Percentiles rank a stretch among this genome's conserved stretches.
Evolutionary conservation across 2,888 invertebrate species (phyloP).

Genomic region (Dryobota labecula): DNA sequence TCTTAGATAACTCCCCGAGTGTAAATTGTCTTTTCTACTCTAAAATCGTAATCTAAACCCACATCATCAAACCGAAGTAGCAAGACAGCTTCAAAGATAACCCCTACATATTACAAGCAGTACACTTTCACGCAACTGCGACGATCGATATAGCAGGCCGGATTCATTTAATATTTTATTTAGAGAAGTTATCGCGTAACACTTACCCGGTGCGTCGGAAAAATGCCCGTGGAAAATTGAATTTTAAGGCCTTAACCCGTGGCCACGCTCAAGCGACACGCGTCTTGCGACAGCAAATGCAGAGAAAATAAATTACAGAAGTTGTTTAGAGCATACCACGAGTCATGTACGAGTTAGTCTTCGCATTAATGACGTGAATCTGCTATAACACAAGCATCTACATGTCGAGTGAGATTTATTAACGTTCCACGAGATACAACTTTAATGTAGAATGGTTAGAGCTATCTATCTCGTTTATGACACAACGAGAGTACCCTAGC

Average conservation of each 20-base stretch:
- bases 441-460: no score
- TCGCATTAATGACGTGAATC: no score
- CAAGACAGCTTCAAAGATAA: not conserved
- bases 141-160: slow-evolving; percentile 64
- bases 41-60: not conserved
- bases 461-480: no score
- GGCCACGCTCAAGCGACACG: not conserved
- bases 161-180: slow-evolving; percentile 68
- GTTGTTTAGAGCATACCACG: not conserved
- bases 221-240: slow-evolving; percentile 63
- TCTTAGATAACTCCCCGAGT: not conserved
- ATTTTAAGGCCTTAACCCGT: slow-evolving; percentile 54
- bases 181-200: slow-evolving; percentile 62
- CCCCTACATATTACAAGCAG: slow-evolving; percentile 52
- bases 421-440: no score
- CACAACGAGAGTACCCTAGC: no score
- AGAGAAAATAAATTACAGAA: not conserved
- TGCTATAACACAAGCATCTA: no score
- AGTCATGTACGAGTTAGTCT: no score
- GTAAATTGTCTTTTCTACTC: not conserved
- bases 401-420: no score
- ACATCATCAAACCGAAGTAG: not conserved
- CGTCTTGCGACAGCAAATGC: not conserved
- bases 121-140: slow-evolving; percentile 46
- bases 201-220: slow-evolving; percentile 43